Evolutionary conservation across 2,888 invertebrate species (phyloP).

Genomic region (Pandemis heparana): DNA sequence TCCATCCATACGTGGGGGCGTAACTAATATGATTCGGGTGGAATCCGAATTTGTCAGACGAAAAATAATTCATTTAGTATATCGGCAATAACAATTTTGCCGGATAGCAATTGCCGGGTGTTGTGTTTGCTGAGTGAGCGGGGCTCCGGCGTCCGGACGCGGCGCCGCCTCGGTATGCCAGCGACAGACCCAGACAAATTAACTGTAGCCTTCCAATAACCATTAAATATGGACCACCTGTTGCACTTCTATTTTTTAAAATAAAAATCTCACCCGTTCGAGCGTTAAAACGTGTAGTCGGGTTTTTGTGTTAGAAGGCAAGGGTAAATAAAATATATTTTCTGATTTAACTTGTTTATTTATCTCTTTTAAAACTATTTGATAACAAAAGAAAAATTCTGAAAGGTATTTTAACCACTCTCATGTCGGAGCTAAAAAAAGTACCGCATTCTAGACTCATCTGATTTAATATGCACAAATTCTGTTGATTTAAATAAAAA

Average conservation of each 20-base stretch:
- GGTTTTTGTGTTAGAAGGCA: neutral
- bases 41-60: conserved; percentile 30
- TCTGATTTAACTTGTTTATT: neutral
- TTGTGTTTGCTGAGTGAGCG: conserved; percentile 26
- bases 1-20: conserved; percentile 21
- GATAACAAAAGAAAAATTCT: too few species aligned
- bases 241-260: conserved; percentile 55
- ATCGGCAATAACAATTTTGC: conserved; percentile 38
- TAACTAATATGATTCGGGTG: conserved; percentile 27
- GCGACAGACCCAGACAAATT: conserved; percentile 65
- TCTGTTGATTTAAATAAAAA: too few species aligned
- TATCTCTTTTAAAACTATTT: neutral
- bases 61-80: conserved; percentile 35
- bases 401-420: too few species aligned
- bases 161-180: conserved; percentile 46
- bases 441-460: too few species aligned
- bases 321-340: neutral
- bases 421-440: too few species aligned
- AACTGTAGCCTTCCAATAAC: conserved; percentile 69
- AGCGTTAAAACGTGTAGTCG: neutral
- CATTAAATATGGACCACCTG: conserved; percentile 75
- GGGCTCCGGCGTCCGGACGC: neutral
- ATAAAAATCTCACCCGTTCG: conserved; percentile 44
- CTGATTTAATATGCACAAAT: too few species aligned
- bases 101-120: conserved; percentile 27